A percentile compares a stretch with the other conserved stretches of the same genome.
phyloP scores from a whole-genome alignment of 2,797 vertebrate species.

The Spinibarbus caldwelli region DNA sequence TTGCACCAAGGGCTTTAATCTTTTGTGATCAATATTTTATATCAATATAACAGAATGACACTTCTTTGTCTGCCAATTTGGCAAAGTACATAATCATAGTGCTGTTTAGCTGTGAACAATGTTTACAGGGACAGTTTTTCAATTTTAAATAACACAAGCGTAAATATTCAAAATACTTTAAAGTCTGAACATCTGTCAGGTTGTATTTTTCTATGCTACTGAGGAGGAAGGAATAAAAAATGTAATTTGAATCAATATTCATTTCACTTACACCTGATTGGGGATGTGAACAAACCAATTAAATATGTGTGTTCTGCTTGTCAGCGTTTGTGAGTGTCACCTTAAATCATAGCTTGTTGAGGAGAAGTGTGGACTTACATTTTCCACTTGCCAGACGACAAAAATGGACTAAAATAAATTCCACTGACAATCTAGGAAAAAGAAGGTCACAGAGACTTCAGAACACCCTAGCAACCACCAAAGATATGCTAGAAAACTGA shows the following conservation, averaged over 20 bases:
- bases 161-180: not conserved
- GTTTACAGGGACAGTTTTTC: not conserved
- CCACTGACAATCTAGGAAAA: not conserved
- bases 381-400: not conserved
- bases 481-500: not conserved
- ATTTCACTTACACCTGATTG: not conserved
- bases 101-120: not conserved
- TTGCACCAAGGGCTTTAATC: conserved; percentile 8
- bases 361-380: not conserved
- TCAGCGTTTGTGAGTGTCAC: not conserved
- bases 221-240: not conserved
- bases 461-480: not conserved
- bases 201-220: too few relatives aligned
- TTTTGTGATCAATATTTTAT: not conserved
- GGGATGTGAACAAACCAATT: not conserved
- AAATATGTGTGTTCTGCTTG: not conserved
- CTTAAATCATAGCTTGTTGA: not conserved
- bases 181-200: not conserved
- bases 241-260: not conserved
- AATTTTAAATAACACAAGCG: not conserved
- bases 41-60: conserved; percentile 15
- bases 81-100: conserved; percentile 4
- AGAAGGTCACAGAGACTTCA: not conserved
- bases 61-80: not conserved
- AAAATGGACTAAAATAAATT: conserved; percentile 4